Evolutionary conservation across 2,888 invertebrate species (phyloP).

Genomic region (Phyto melanocephala): DNA sequence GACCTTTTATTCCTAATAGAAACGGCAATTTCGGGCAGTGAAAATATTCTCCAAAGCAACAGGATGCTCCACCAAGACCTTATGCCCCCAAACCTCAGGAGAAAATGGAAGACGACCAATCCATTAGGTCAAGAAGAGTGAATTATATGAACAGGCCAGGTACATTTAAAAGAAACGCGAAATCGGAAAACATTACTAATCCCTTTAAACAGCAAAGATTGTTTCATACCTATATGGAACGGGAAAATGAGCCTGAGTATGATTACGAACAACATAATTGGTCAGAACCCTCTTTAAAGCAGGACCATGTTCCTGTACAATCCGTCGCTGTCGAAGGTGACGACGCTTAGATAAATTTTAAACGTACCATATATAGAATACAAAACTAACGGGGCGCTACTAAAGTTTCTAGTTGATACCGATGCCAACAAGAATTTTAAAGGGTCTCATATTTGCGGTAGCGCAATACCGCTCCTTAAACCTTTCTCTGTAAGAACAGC

Average conservation of each 20-base stretch:
- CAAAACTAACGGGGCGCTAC: neutral
- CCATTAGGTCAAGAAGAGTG: neutral
- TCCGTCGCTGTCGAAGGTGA: neutral
- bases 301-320: neutral
- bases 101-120: constrained; percentile 7
- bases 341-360: no score
- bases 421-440: constrained; percentile 7
- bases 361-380: constrained; percentile 11
- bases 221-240: neutral
- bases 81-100: neutral
- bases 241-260: neutral
- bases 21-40: neutral
- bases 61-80: neutral
- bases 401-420: constrained; percentile 29
- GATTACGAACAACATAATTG: neutral
- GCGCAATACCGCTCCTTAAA: neutral
- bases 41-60: neutral
- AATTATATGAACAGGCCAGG: neutral
- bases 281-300: neutral
- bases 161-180: neutral
- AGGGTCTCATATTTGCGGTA: neutral
- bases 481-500: neutral
- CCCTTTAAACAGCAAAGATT: neutral
- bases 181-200: neutral
- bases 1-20: neutral